Conservation (phyloP, 2,888 invertebrate genomes). For the Bursaphelenchus okinawaensis region DNA sequence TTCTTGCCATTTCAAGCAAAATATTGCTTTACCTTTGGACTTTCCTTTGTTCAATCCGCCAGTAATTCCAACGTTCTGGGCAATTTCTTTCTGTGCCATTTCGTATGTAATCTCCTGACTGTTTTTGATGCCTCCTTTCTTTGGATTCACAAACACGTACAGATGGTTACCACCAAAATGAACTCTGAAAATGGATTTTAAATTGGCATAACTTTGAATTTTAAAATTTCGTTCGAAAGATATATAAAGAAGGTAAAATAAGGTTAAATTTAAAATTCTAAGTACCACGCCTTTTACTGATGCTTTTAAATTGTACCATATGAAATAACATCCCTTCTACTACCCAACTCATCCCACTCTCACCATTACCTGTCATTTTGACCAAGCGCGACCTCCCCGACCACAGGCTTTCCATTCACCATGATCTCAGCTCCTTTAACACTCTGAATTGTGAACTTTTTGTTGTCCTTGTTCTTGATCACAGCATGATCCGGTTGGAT, state of each 20-base stretch:
- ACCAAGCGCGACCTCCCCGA: slow-evolving; percentile 59
- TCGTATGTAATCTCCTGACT: slow-evolving; percentile 61
- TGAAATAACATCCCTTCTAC: not conserved
- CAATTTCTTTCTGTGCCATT: slow-evolving; percentile 63
- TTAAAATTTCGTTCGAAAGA: too few relatives aligned
- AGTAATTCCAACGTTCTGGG: slow-evolving; percentile 59
- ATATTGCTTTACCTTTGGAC: not conserved
- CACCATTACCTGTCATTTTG: slow-evolving; percentile 64
- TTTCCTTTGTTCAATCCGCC: slow-evolving; percentile 12
- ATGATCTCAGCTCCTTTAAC: slow-evolving; percentile 60
- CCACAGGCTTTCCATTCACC: slow-evolving; percentile 62
- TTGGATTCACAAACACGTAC: slow-evolving; percentile 63
- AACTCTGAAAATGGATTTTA: slow-evolving; percentile 56
- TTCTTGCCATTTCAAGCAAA: too few relatives aligned
- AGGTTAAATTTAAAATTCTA: not conserved
- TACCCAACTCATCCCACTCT: too few relatives aligned
- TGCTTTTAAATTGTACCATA: not conserved
- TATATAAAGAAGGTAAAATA: not conserved
- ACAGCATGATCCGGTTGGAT: slow-evolving; percentile 62
- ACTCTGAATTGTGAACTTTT: slow-evolving; percentile 54
- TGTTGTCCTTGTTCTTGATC: slow-evolving; percentile 57
- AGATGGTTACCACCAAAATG: slow-evolving; percentile 64
- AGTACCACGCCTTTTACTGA: not conserved
- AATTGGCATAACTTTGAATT: not conserved
- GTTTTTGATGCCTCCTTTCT: slow-evolving; percentile 44